Evolutionary conservation across 2,797 vertebrate genomes (phyloP), one percentile per base, ranked within the genome.

Genomic region (Sebastes aleutianus): DNA sequence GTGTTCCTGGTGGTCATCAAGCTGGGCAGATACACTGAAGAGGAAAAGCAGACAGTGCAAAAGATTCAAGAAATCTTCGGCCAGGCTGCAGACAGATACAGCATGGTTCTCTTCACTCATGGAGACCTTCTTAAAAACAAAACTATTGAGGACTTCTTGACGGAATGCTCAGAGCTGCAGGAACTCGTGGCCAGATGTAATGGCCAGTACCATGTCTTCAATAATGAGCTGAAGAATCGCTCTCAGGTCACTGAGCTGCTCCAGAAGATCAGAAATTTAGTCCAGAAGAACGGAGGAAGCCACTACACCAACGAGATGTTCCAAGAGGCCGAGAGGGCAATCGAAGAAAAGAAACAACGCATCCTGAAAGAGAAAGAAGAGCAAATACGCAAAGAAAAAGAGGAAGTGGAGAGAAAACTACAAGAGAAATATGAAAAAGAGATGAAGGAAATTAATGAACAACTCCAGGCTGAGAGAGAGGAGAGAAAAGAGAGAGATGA

Each of bases 301-400:
- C 78, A 81, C 70, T 81, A 81, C 74, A 85, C 84, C 67, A 85
- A 26, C 6, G 3, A 76, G 9, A 82, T 85, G 71, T 82, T 85
- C 36, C 71, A 79, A 36, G 36, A 75, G 24, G 76, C 79, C 0
- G 67, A 79, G 57, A 82, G 63, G 29, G 7, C 0, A 1, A 3
- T 71, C 1, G 53, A 70, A 10, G 34, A 66, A 47, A 9, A 79
- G n/a, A 76, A 69, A 79, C 57, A 64, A 31, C 50, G 24, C 4
- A 69, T 85, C 67, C 71, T 75, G 62, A 32, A 16, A 14, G 57
- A 72, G 29, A 34, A 76, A 14, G 43, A 82, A 26, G 63, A 78
- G 3, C 0, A 79, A 56, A 71, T 50, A 8, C 47, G 11, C 12
- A 75, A 5, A 58, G 29, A 85, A 20, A 53, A 5, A 27, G 70